These are phyloP conservation scores for Rhimphoctona megacephalus DNA, from an alignment of 2,888 invertebrate species.

Conservation along the genomic window DNA sequence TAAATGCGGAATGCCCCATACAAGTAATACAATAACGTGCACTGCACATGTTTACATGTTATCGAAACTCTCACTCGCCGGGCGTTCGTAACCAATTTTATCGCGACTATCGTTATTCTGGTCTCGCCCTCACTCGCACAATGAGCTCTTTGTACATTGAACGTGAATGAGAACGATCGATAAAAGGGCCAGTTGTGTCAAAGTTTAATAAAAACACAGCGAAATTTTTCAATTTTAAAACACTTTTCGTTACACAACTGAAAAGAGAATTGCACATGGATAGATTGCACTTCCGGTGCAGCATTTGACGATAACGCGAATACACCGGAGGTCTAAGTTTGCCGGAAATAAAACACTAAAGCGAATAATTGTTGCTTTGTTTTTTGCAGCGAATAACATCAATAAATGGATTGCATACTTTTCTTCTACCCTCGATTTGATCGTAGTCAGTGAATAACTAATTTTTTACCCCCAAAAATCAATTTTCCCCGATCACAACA, in stretches of 20 bases:
- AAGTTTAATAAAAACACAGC: no score
- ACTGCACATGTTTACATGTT: neutral
- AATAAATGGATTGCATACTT: conserved; percentile 24
- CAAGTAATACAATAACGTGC: neutral
- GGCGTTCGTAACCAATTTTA: conserved; percentile 31
- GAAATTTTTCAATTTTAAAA: neutral
- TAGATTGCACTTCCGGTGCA: neutral
- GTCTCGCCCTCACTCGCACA: conserved; percentile 12
- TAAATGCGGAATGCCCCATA: neutral
- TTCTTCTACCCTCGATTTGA: neutral
- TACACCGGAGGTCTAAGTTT: conserved; percentile 35
- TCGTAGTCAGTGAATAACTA: neutral
- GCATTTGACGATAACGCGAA: neutral
- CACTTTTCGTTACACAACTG: neutral
- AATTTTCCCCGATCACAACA: neutral
- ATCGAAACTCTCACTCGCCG: conserved; percentile 39
- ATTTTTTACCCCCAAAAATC: neutral
- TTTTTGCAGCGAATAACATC: neutral
- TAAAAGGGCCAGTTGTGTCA: neutral
- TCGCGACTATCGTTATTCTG: conserved; percentile 25
- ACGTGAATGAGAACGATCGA: neutral
- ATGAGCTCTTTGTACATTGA: neutral
- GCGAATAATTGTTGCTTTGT: neutral
- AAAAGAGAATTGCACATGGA: neutral
- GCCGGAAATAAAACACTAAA: conserved; percentile 3